A percentile compares a stretch with the other conserved stretches of the same genome.
Conservation (phyloP, 2,797 vertebrate species). For the Pipistrellus pipistrellus region DNA sequence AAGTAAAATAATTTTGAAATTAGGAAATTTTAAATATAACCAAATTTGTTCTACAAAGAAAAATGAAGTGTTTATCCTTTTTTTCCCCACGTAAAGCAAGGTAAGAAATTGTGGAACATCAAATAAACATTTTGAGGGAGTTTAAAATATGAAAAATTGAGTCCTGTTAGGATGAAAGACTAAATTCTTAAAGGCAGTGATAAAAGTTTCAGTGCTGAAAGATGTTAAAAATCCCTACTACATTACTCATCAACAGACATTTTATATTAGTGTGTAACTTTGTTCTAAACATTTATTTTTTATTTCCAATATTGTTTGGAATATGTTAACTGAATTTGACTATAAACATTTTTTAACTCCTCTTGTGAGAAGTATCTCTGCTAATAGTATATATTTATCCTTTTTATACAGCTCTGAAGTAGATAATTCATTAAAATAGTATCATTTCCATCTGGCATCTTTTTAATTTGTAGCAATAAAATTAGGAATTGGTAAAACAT, state of each 20-base stretch:
- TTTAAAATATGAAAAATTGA: not conserved
- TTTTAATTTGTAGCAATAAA: slow-evolving; percentile 25
- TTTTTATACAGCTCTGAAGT: not conserved
- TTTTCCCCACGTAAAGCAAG: not conserved
- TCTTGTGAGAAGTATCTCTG: not conserved
- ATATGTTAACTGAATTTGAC: not conserved
- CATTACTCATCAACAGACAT: not conserved
- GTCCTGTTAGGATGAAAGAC: not conserved
- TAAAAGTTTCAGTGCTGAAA: not conserved
- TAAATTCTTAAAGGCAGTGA: not conserved
- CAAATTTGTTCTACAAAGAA: not conserved
- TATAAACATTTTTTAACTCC: not conserved
- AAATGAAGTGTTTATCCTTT: not conserved
- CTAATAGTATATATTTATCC: not conserved
- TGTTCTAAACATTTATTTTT: not conserved
- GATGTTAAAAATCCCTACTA: not conserved
- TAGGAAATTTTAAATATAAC: slow-evolving; percentile 13
- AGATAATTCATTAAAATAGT: slow-evolving; percentile 29
- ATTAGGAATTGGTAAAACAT: not conserved
- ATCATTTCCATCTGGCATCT: not conserved
- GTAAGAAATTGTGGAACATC: not conserved
- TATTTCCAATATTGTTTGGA: not conserved
- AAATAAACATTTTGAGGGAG: not conserved
- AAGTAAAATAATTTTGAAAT: slow-evolving; percentile 46
- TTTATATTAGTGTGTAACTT: not conserved